Conservation (phyloP, 2,797 vertebrate species). For the Peromyscus nudipes region DNA sequence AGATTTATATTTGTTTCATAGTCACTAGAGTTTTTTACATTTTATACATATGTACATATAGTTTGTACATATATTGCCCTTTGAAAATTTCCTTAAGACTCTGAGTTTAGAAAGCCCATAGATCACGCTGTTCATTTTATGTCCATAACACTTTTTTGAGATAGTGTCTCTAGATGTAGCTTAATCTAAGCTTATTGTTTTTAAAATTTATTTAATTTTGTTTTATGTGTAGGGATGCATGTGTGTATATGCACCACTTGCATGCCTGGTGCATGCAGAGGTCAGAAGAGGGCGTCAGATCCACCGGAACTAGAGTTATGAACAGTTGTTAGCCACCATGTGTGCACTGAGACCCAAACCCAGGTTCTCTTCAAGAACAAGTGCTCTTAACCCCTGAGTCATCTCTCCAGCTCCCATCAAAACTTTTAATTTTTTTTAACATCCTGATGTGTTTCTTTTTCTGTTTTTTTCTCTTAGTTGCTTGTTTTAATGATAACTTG, state of each 20-base stretch:
- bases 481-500: slow-evolving; percentile 14
- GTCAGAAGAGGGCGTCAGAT: background rate
- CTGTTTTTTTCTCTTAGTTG: background rate
- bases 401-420: background rate
- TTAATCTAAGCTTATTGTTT: background rate
- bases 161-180: background rate
- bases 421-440: background rate
- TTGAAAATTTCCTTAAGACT: background rate
- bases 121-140: slow-evolving; percentile 21
- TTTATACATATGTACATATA: background rate
- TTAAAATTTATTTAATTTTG: background rate
- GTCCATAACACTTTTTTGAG: background rate
- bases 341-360: background rate
- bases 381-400: background rate
- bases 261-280: background rate
- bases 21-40: background rate
- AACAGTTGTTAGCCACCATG: background rate
- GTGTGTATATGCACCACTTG: background rate
- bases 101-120: background rate
- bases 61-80: background rate
- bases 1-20: background rate
- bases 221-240: background rate
- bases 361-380: background rate
- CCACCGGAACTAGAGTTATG: background rate
- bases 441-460: background rate